Base-by-base conservation (phyloP, 1,140 invertebrate genomes). In the Orius laevigatus region DNA sequence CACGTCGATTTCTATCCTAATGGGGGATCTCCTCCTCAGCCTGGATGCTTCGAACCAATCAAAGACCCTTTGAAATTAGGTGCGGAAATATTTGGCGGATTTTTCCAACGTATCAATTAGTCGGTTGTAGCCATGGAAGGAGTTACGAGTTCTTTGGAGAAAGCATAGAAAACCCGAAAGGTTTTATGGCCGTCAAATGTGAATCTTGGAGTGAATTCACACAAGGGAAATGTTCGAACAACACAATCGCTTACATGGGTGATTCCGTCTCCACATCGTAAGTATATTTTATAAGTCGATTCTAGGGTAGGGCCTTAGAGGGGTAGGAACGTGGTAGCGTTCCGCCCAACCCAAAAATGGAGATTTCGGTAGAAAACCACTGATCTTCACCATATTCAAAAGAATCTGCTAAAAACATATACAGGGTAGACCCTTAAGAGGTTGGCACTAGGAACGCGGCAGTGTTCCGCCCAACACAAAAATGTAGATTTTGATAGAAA, bases 121-220 rank as follows among this genome's bases (percentile, higher is more conserved):
- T 78, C 54, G 73, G 72, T n/a, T 84, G 81, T 59, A 83, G 79
- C 60, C 81, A 84, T 57, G 74, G 73, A 34, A 67, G 79, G 45
- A 70, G 79, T 0, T 73, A 74, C 50, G 60, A 72, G 41, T 82
- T 74, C 56, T 84, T 75, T 51, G 71, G 69, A 0, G 80, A 84
- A 60, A 82, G 79, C 12, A 75, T 84, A 5, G 18, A 19, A 9
- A 50, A 52, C 36, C 49, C 48, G 2, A n/a, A 40, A n/a, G 56
- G 52, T 6, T 54, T 59, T 11, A 63, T 68, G 40, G 68, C 71
- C 1, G 62, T 66, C 3, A 61, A 59, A 25, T 57, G 56, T 35
- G 38, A 49, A 10, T 33, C 35, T 5, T 55, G 40, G 46, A 14
- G 10, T 1, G 6, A 34, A 8, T 54, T 46, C 12, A 14, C 38